Evolutionary conservation across 2,113 vertebrate species (phyloP).

Genomic region (Amblyornis subalaris): DNA sequence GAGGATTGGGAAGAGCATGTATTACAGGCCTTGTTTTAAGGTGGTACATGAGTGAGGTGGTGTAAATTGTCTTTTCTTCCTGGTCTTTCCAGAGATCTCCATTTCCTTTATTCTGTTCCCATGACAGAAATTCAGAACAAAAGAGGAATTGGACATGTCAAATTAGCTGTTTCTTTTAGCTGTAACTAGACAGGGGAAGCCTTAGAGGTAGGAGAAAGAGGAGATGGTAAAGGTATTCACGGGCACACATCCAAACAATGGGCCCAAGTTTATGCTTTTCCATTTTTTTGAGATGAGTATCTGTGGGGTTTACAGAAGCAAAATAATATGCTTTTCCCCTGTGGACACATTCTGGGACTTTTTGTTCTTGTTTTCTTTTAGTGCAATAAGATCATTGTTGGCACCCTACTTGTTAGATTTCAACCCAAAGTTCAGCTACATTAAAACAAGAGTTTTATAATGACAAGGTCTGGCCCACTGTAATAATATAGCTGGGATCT

Average conservation of each 20-base stretch:
- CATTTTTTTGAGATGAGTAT: background rate
- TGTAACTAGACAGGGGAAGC: background rate
- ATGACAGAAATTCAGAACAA: background rate
- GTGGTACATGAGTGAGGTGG: background rate
- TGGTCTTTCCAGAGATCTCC: background rate
- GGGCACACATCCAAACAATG: background rate
- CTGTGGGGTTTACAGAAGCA: background rate
- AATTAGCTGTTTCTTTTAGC: background rate
- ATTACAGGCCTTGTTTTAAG: background rate
- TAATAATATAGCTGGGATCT: background rate
- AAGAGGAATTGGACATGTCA: background rate
- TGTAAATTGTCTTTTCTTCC: background rate
- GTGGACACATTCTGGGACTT: background rate
- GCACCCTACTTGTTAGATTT: background rate
- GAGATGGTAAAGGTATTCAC: background rate
- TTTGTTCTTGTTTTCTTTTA: background rate
- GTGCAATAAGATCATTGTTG: background rate
- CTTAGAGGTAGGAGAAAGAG: background rate
- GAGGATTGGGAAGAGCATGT: background rate
- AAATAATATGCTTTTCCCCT: background rate
- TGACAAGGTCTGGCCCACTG: background rate
- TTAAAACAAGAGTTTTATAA: background rate
- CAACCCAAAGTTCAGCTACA: background rate
- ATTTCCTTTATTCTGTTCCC: background rate
- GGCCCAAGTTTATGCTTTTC: background rate